Evolutionary conservation across 30 jellyfish, hydroid and myxozoan genomes (phyloP), one percentile per base, ranked within the genome.

Genomic region (Mastigias papua): DNA sequence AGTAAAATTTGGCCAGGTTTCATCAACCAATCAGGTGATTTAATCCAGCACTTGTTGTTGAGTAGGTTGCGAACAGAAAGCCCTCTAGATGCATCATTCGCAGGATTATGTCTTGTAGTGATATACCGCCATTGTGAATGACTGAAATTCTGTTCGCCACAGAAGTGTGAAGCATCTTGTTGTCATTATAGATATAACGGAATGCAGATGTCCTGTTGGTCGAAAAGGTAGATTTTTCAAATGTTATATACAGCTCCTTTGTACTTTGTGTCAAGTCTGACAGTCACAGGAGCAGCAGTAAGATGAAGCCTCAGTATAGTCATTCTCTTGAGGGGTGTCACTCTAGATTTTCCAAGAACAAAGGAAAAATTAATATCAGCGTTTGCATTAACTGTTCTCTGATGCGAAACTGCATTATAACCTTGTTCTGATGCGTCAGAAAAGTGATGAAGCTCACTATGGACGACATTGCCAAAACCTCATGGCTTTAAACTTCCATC

Each of bases 401-500:
- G 66, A 57, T 84, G 70, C 79, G 37, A 57, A 21, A 78, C 29
- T 33, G 26, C 37, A 29, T 92, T 92, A 67, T 87, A 87, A 37
- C 82, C 94, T 10, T 33, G 42, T 68, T 58, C 80, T 23, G 73
- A 16, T 6, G 82, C 94, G 34, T 85, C 90, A 19, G 68, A 35
- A 87, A 87, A 87, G 1, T 28, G 73, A 68, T 87, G 92, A 69
- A 87, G 80, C 85, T 65, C 84, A 63, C 78, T 69, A 25, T 76
- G 69, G 46, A 37, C 75, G 42, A 37, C 54, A 3, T 3, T 37
- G 11, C 6, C 10, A 37, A 37, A 37, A 37, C 72, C 35, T 57
- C 35, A 10, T 65, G 76, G 23, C 23, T 62, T 48, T 30, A 51
- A 50, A 46, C 79, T 42, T 66, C 26, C 66, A 28, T 78, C 92